These are phyloP conservation scores for Anolis carolinensis DNA, from an alignment of 2,113 vertebrate genomes.

Conservation along the genomic window DNA sequence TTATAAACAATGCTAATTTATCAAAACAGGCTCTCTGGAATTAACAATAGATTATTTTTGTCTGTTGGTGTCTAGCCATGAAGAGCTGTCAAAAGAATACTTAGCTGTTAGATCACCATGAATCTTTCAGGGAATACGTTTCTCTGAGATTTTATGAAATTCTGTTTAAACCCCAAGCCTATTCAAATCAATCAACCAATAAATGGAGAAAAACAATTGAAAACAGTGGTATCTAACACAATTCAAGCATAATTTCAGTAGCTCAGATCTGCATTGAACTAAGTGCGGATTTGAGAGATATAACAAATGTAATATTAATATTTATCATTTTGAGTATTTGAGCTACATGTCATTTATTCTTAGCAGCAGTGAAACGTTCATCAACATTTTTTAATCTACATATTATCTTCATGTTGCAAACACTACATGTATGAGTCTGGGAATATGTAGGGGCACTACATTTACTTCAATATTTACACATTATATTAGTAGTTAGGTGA, in stretches of 20 bases:
- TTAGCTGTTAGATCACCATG: background rate
- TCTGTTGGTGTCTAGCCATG: background rate
- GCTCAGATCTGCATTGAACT: slow-evolving; percentile 4
- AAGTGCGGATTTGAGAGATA: background rate
- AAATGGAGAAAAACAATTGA: slow-evolving; percentile 5
- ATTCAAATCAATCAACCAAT: background rate
- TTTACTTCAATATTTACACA: too few species aligned
- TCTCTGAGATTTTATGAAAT: background rate
- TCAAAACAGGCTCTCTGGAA: background rate
- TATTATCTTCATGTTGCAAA: background rate
- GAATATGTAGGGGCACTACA: too few species aligned
- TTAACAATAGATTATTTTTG: background rate
- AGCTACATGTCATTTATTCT: background rate
- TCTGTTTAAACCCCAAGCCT: background rate
- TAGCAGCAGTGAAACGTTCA: background rate
- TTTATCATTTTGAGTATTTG: background rate
- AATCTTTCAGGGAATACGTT: background rate
- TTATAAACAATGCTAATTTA: background rate
- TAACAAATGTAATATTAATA: background rate
- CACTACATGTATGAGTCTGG: background rate
- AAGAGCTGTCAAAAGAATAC: background rate
- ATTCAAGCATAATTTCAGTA: background rate
- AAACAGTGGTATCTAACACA: background rate
- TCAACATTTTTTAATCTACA: background rate
- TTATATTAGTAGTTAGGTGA: too few species aligned